Evolutionary conservation across 1,140 invertebrate species (phyloP).

Genomic region (Hesperophylax magnus): DNA sequence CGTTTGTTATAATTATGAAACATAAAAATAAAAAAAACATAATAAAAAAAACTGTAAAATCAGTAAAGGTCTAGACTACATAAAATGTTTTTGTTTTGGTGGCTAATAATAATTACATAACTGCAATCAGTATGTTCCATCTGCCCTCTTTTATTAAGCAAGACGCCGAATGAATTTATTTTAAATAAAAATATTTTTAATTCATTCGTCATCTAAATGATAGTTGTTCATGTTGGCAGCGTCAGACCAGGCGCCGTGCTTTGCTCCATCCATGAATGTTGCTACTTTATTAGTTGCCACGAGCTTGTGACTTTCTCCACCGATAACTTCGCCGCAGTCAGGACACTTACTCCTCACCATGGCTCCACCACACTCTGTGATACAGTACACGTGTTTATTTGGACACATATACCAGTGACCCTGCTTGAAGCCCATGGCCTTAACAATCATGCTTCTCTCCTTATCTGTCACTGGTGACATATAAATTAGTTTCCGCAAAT

Average conservation of each 20-base stretch:
- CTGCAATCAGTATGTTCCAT: too few relatives aligned
- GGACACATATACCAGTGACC: constrained; percentile 85
- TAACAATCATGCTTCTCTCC: constrained; percentile 74
- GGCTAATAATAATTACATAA: too few relatives aligned
- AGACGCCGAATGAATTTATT: too few relatives aligned
- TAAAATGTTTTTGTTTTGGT: too few relatives aligned
- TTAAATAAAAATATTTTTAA: too few relatives aligned
- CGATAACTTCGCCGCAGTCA: constrained; percentile 76
- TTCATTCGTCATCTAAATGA: constrained; percentile 10
- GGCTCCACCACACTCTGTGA: constrained; percentile 81
- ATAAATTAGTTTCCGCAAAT: background rate
- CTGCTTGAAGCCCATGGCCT: constrained; percentile 72
- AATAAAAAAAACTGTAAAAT: too few relatives aligned
- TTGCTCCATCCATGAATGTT: constrained; percentile 74
- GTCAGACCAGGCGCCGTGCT: constrained; percentile 67
- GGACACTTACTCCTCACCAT: constrained; percentile 72
- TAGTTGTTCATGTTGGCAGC: constrained; percentile 62
- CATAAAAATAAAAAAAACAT: too few relatives aligned
- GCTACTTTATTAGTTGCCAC: constrained; percentile 70
- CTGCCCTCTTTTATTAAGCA: too few relatives aligned
- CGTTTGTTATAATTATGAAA: too few relatives aligned
- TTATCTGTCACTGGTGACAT: constrained; percentile 64
- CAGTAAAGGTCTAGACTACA: too few relatives aligned
- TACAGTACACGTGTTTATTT: constrained; percentile 81
- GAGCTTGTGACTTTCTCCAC: constrained; percentile 74